These are phyloP conservation scores for Metopia argyrocephala DNA, from an alignment of 2,888 invertebrate species.

Conservation along the genomic window DNA sequence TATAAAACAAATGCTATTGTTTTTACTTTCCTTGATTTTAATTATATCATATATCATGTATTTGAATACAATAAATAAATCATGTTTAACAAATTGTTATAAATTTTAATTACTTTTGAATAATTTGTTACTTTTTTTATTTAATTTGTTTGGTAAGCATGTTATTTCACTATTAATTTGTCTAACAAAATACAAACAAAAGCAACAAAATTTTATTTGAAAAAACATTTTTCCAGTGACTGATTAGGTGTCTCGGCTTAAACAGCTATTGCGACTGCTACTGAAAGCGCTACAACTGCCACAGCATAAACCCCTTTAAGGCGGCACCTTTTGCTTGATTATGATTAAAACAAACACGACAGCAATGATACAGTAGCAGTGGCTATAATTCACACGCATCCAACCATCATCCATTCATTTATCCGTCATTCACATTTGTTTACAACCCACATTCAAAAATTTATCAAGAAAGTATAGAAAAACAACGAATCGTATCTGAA, in stretches of 20 bases:
- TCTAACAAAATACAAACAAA: neutral
- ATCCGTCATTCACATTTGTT: neutral
- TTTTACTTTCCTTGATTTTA: too few species aligned
- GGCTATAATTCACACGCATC: constrained; percentile 58
- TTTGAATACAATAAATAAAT: neutral
- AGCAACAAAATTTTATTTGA: neutral
- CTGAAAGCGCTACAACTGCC: neutral
- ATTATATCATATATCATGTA: neutral
- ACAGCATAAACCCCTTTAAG: constrained; percentile 23
- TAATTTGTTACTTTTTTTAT: neutral
- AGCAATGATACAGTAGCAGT: constrained; percentile 61
- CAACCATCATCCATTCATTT: constrained; percentile 44
- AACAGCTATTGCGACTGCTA: constrained; percentile 18
- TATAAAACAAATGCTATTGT: neutral
- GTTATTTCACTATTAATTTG: constrained; percentile 39
- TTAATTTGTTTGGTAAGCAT: constrained; percentile 3
- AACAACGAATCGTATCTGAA: neutral
- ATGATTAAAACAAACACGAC: constrained; percentile 51
- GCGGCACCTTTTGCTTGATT: constrained; percentile 58
- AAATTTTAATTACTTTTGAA: constrained; percentile 32
- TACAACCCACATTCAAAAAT: constrained; percentile 44
- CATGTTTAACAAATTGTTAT: neutral
- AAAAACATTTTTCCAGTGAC: constrained; percentile 31
- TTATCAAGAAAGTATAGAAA: constrained; percentile 12
- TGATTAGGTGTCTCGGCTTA: constrained; percentile 49